Base-by-base conservation (phyloP, 2,888 invertebrate genomes). In the Agonopterix arenella region DNA sequence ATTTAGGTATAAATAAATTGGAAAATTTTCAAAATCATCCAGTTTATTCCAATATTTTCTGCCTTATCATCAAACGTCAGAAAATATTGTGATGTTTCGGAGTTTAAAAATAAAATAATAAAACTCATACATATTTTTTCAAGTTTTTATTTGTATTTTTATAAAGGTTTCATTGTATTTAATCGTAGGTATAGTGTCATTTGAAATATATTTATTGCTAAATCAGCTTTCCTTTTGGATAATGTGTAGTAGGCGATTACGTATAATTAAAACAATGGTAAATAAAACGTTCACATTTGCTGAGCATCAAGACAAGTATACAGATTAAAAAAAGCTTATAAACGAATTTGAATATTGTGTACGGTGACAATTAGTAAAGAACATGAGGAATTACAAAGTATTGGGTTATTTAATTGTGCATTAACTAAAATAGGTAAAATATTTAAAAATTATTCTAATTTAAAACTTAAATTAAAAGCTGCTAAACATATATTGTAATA, bases 231-330 rank as follows among this genome's bases (percentile, higher is more conserved):
- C 66, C 69, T 70, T 77, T 75, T 75, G 71, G 71, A 79, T 80
- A 81, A 86, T 88, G 89, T 89, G 89, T 88, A 88, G 88, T 79
- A 85, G 86, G 88, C 80, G 73, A 80, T 81, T 81, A 83, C 76
- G 72, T 79, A 73, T 70, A 74, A 77, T 71, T 73, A 78, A 78
- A 71, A 76, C 54, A 77, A 74, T 73, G 59, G 64, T 73, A 76
- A 60, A 66, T 66, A 67, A 67, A 61, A 70, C 68, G 56, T 55
- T 59, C 54, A 62, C 51, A 64, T 62, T 54, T 52, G 56, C 50
- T 53, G 53, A 58, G 61, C 57, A 44, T 43, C 54, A 41, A 13
- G 13, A 13, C 13, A 13, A 28, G 28, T 52, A 49, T 63, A 54
- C 43, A 59, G 53, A 56, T 56, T 68, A 58, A 65, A 58, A 60